Evolutionary conservation across 2,113 vertebrate genomes (phyloP), one percentile per base, ranked within the genome.

Genomic region (Centrocercus urophasianus): DNA sequence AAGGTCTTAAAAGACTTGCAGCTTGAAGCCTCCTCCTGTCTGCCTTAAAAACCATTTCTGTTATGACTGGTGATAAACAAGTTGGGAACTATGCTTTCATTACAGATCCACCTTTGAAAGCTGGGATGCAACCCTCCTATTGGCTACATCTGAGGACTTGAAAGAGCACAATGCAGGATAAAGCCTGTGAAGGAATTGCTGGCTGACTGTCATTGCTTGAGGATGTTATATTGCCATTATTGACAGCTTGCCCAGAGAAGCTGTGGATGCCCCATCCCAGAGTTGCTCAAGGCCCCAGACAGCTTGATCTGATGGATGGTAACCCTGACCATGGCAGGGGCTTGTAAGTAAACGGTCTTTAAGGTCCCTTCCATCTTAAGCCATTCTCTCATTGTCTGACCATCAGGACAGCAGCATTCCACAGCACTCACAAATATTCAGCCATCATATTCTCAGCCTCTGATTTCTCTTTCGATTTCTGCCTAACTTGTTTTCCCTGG

Each of bases 131-230:
- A 13, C 21, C 10, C 59, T 43, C 16, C 40, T 25, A 2, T 1
- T 12, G 70, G 36, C 20, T 57, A 5, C 10, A 17, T 32, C 36
- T 50, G 27, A 48, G 71, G 72, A 38, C 22, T 19, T 78, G 8
- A 25, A 57, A 80, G 25, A 76, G 30, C 59, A 45, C 1, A 65
- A 34, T 11, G 5, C 16, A 34, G 1, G 19, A 60, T 32, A 95
- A 42, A 92, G 43, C 32, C 63, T 34, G 10, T 2, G 2, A 64
- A 88, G 24, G 8, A 47, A 6, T 21, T 34, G 32, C 11, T 34
- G 66, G 10, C 0, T 1, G 36, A 17, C 28, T 60, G 16, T 16
- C 54, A 21, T 34, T 0, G 0, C 36, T 2, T 43, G 30, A 27
- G 40, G 48, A 75, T 45, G 48, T 64, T 21, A 18, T 8, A 27